Evolutionary conservation across 2,888 invertebrate species (phyloP).

Genomic region (Marasmarcha lunaedactyla): DNA sequence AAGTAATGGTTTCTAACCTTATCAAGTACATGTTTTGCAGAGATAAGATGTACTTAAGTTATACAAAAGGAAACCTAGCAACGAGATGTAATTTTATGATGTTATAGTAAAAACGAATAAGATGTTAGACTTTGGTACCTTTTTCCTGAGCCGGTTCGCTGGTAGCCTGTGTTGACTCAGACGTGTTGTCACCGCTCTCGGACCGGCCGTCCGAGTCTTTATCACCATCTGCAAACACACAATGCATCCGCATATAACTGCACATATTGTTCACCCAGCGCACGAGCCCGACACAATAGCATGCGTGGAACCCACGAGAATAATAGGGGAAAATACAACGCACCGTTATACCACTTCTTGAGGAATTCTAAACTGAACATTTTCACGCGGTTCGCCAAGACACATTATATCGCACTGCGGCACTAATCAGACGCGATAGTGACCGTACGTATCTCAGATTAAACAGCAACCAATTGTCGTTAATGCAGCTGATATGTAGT

Average conservation of each 20-base stretch:
- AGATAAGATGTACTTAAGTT: no score
- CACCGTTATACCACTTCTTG: conserved; percentile 61
- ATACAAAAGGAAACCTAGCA: no score
- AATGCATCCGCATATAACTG: conserved; percentile 23
- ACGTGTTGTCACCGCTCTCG: conserved; percentile 65
- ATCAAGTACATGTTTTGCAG: no score
- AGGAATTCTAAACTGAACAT: conserved; percentile 64
- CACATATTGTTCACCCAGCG: conserved; percentile 16
- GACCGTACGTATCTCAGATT: conserved; percentile 27
- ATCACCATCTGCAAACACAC: conserved; percentile 54
- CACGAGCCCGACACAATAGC: conserved; percentile 16
- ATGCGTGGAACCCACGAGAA: conserved; percentile 4
- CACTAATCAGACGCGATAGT: conserved; percentile 46
- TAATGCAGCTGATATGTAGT: conserved; percentile 16
- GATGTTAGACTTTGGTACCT: conserved; percentile 29
- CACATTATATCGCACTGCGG: conserved; percentile 35
- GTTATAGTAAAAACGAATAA: no score
- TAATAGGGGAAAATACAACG: conserved; percentile 20
- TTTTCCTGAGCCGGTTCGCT: conserved; percentile 63
- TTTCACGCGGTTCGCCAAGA: conserved; percentile 31
- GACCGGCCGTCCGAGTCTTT: conserved; percentile 66
- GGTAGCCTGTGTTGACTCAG: conserved; percentile 54
- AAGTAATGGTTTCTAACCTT: no score
- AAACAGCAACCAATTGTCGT: conserved; percentile 1
- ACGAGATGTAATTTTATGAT: no score